Conservation (phyloP, 2,113 vertebrate genomes). For the Gymnogyps californianus region DNA sequence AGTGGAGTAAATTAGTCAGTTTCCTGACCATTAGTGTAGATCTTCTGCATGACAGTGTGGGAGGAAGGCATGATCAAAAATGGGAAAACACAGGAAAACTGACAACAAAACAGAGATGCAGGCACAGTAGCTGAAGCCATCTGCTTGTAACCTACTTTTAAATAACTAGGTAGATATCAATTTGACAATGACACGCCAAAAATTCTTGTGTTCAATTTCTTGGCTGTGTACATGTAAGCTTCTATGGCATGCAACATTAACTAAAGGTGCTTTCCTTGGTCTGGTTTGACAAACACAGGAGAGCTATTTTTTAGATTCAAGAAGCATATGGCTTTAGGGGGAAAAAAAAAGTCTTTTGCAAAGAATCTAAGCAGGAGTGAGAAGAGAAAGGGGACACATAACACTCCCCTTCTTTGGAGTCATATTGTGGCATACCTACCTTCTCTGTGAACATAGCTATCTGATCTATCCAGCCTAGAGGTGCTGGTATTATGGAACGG, state of each 20-base stretch:
- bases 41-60: not conserved
- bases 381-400: not conserved
- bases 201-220: not conserved
- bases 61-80: not conserved
- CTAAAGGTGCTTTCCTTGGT: not conserved
- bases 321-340: not conserved
- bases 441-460: not conserved
- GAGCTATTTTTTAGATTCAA: not conserved
- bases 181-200: not conserved
- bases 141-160: not conserved
- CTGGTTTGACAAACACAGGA: not conserved
- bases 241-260: not conserved
- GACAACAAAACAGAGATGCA: not conserved
- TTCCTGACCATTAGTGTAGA: not conserved
- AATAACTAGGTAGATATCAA: not conserved
- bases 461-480: not conserved
- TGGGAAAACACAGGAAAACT: not conserved
- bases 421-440: not conserved
- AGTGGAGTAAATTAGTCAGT: not conserved
- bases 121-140: not conserved
- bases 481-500: not conserved
- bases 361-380: not conserved
- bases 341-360: not conserved
- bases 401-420: not conserved
- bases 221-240: not conserved